Base-by-base conservation (phyloP, 1,140 invertebrate species). In the Brachionus rubens region DNA sequence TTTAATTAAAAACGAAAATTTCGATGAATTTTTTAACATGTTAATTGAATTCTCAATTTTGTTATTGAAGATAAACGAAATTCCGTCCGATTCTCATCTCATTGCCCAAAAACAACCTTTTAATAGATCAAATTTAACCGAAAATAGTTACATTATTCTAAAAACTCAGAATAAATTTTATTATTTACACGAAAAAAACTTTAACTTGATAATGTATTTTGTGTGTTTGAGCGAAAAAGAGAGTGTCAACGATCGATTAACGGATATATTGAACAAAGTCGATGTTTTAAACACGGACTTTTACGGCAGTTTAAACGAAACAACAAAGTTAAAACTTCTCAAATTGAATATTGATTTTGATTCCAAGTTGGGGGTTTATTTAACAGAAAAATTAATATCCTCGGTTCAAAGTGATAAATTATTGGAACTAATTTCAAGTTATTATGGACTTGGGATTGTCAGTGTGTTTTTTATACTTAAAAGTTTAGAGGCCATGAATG, bases 111-210 rank as follows among this genome's bases (percentile, higher is more conserved):
- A 41, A 65, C 33, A 65, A 41, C 21, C 19, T 12, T 65, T 65
- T 16, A 65, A 36, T 9, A 16, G 40, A 65, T 43, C 36, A 9
- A 65, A 43, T 9, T 46, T 65, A 12, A 43, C 19, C 5, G 33
- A 41, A 65, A 65, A 65, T 43, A 14, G 9, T 24, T 65, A 43
- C 16, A 16, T 65, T 12, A 19, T 65, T 4, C 3, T 65, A n/a
- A 65, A 43, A 12, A 24, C 36, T 10, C 19, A 43, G 16, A 26
- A 19, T 33, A 50, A 24, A 36, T 50, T 36, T 50, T 72, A 36
- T 12, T 72, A 72, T 33, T 10, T 72, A 14, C 30, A 72, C n/a
- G 68, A 72, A n/a, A 24, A 30, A 48, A 24, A 50, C 12, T 72
- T 72, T 54, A 72, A 72, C 9, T 41, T 72, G 10, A 50, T 72